These are phyloP conservation scores for Sebastes trivittatus DNA, from an alignment of 2,797 vertebrate species.

Conservation along the genomic window DNA sequence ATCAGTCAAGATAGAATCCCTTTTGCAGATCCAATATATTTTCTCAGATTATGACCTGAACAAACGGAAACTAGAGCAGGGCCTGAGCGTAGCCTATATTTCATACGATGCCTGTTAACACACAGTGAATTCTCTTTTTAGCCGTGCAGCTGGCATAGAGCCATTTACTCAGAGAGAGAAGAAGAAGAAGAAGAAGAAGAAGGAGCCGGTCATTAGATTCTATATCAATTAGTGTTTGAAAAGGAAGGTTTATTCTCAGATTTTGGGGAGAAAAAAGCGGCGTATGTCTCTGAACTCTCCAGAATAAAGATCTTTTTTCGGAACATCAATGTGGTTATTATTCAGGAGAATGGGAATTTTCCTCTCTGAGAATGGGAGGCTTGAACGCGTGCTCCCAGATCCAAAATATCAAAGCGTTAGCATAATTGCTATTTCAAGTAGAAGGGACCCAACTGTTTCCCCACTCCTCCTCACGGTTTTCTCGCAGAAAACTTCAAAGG, in stretches of 20 bases:
- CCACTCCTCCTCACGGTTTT: slow-evolving; percentile 58
- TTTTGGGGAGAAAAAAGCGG: slow-evolving; percentile 14
- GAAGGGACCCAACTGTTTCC: slow-evolving; percentile 74
- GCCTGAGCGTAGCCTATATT: slow-evolving; percentile 12
- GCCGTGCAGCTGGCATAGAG: slow-evolving; percentile 18
- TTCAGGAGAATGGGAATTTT: slow-evolving; percentile 47
- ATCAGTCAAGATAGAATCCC: slow-evolving; percentile 22
- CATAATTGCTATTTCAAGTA: slow-evolving; percentile 83
- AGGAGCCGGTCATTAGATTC: slow-evolving; percentile 52
- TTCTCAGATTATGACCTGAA: slow-evolving; percentile 33
- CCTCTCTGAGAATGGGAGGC: slow-evolving; percentile 62
- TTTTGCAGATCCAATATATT: slow-evolving; percentile 16
- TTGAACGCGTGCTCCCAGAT: slow-evolving; percentile 58
- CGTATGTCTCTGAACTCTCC: slow-evolving; percentile 33
- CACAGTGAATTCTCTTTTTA: slow-evolving; percentile 30
- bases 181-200: background rate
- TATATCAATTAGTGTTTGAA: slow-evolving; percentile 59
- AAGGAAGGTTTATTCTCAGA: slow-evolving; percentile 41
- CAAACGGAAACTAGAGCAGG: slow-evolving; percentile 37
- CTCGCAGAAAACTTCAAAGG: slow-evolving; percentile 74
- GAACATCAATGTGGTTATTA: slow-evolving; percentile 59
- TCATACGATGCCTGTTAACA: slow-evolving; percentile 29
- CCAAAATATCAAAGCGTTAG: slow-evolving; percentile 77
- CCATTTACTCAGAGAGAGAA: slow-evolving; percentile 12
- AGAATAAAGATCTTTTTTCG: slow-evolving; percentile 54